Percentiles rank a stretch among this genome's conserved stretches.
Conservation (phyloP, 1,140 invertebrate species). For the Pogonomyrmex californicus region DNA sequence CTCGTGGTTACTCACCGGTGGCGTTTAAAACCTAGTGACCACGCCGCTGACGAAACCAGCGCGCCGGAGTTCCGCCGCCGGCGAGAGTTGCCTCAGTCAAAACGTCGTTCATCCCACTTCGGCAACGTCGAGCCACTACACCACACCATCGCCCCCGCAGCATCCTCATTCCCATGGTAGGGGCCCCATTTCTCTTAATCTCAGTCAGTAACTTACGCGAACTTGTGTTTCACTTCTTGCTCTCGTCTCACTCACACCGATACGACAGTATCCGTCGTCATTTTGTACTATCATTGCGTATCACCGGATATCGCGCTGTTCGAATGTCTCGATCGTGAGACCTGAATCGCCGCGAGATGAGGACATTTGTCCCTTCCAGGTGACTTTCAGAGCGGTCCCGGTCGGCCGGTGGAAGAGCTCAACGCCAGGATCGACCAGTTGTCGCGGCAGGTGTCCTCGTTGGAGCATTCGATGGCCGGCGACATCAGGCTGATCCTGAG, state of each 20-base stretch:
- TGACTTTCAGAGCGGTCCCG: slow-evolving; percentile 85
- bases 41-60: slow-evolving; percentile 82
- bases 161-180: slow-evolving; percentile 84
- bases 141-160: slow-evolving; percentile 85
- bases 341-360: neutral
- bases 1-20: slow-evolving; percentile 59
- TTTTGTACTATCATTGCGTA: too few species aligned
- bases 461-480: slow-evolving; percentile 90
- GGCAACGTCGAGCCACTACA: slow-evolving; percentile 85
- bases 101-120: slow-evolving; percentile 82
- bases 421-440: slow-evolving; percentile 90
- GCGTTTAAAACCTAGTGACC: slow-evolving; percentile 79
- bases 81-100: slow-evolving; percentile 83
- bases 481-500: slow-evolving; percentile 90
- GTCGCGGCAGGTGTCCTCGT: slow-evolving; percentile 88
- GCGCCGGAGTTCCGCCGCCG: slow-evolving; percentile 83
- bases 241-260: neutral
- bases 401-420: slow-evolving; percentile 86
- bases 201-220: neutral
- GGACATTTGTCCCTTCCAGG: slow-evolving; percentile 72
- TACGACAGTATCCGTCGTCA: too few species aligned
- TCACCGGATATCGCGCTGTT: neutral
- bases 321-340: neutral
- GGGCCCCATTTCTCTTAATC: slow-evolving; percentile 63
- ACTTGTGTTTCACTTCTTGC: neutral